Evolutionary conservation across 2,113 vertebrate genomes (phyloP).

Genomic region (Xenopus laevis): DNA sequence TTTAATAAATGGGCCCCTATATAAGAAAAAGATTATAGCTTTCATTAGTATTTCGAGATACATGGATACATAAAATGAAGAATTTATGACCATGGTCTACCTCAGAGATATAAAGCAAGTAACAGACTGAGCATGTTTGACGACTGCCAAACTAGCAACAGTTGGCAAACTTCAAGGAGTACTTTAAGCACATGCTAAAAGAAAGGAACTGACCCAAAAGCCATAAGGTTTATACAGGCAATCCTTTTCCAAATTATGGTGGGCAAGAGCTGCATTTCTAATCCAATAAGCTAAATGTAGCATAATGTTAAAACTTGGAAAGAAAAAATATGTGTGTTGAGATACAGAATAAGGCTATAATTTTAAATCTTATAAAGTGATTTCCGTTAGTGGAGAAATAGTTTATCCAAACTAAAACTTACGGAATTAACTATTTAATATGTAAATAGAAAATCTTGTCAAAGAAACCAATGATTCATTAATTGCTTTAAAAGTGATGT

Average conservation of each 20-base stretch:
- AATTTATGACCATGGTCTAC: slow-evolving; percentile 25
- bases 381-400: not conserved
- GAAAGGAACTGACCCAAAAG: slow-evolving; percentile 26
- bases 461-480: too few relatives aligned
- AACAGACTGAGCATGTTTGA: slow-evolving; percentile 17
- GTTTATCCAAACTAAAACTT: not conserved
- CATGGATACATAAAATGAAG: slow-evolving; percentile 6
- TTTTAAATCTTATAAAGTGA: slow-evolving; percentile 6
- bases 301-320: slow-evolving; percentile 11
- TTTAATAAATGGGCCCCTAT: too few relatives aligned
- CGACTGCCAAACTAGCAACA: slow-evolving; percentile 19
- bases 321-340: slow-evolving; percentile 9
- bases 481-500: too few relatives aligned
- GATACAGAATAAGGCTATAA: not conserved
- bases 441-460: too few relatives aligned
- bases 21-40: too few relatives aligned
- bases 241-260: slow-evolving; percentile 11
- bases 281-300: slow-evolving; percentile 23
- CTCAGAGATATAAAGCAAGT: slow-evolving; percentile 10
- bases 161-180: slow-evolving; percentile 22
- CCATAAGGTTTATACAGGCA: slow-evolving; percentile 1
- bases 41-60: slow-evolving; percentile 21
- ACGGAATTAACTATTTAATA: not conserved
- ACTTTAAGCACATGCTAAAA: slow-evolving; percentile 19
- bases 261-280: slow-evolving; percentile 23